Percentiles rank a stretch among this genome's conserved stretches.
Conservation (phyloP, 2,113 vertebrate genomes). For the Amphilophus citrinellus region DNA sequence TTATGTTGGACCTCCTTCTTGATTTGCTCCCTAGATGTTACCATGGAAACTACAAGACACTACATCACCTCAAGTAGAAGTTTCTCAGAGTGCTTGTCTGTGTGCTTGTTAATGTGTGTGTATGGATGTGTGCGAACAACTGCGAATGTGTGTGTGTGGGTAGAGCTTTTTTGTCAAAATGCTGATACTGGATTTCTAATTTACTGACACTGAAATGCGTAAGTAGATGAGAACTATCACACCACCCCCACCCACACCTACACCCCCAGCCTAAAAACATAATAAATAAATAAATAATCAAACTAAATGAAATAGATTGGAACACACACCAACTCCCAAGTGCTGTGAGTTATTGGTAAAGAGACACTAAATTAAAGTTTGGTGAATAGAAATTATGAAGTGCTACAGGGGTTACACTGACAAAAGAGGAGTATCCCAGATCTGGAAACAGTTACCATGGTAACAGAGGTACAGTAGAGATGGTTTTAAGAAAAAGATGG, state of each 20-base stretch:
- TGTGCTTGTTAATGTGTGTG: slow-evolving; percentile 22
- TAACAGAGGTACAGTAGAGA: slow-evolving; percentile 65
- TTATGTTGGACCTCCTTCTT: slow-evolving; percentile 69
- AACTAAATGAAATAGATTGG: background rate
- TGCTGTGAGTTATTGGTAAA: slow-evolving; percentile 9
- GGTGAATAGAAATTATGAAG: slow-evolving; percentile 31
- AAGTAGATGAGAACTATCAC: slow-evolving; percentile 16
- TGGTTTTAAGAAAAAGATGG: slow-evolving; percentile 48
- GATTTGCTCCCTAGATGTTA: slow-evolving; percentile 71
- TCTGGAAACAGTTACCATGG: slow-evolving; percentile 68
- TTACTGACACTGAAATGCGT: slow-evolving; percentile 39
- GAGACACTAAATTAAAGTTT: slow-evolving; percentile 32
- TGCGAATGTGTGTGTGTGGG: slow-evolving; percentile 37
- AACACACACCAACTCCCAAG: background rate
- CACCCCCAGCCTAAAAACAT: background rate
- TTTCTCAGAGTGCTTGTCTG: slow-evolving; percentile 63
- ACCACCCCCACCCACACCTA: background rate
- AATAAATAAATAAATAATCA: slow-evolving; percentile 14
- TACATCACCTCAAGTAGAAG: slow-evolving; percentile 77
- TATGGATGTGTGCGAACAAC: slow-evolving; percentile 9
- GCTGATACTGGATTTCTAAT: slow-evolving; percentile 66
- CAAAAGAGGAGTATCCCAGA: slow-evolving; percentile 56
- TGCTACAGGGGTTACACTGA: slow-evolving; percentile 31
- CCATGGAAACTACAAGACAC: slow-evolving; percentile 82
- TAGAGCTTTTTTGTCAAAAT: slow-evolving; percentile 44